phyloP scores from a whole-genome alignment of 2,797 vertebrate species.

The Astyanax mexicanus region DNA sequence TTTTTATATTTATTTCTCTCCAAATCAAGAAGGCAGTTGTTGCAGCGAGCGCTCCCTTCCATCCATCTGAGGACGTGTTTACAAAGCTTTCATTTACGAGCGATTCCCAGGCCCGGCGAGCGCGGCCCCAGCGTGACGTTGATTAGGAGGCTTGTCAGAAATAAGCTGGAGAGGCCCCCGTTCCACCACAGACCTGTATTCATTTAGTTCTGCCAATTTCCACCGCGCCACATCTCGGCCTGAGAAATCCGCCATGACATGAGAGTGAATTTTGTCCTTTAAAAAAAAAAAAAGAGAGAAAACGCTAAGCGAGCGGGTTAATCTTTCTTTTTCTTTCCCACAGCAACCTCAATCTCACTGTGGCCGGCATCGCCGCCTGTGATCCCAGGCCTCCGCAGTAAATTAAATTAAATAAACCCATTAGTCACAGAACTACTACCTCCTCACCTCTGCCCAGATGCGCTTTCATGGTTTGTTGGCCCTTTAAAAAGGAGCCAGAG shows the following conservation, averaged over 20 bases:
- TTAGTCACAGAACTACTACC: constrained; percentile 78
- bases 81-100: constrained; percentile 78
- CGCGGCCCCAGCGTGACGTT: constrained; percentile 68
- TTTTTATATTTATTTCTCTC: constrained; percentile 12
- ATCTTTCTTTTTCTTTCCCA: constrained; percentile 77
- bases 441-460: constrained; percentile 77
- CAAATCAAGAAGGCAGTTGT: constrained; percentile 60
- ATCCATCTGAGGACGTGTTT: constrained; percentile 73
- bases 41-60: constrained; percentile 50
- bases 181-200: constrained; percentile 76
- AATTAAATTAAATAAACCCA: constrained; percentile 84
- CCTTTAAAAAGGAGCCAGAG: constrained; percentile 70
- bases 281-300: constrained; percentile 42
- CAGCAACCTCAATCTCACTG: constrained; percentile 74
- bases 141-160: constrained; percentile 75
- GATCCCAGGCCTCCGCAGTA: constrained; percentile 70
- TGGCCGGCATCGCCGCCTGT: constrained; percentile 70
- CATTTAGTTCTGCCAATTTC: constrained; percentile 80
- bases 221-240: constrained; percentile 67
- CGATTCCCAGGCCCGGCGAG: constrained; percentile 62
- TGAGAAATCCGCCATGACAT: constrained; percentile 75
- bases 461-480: constrained; percentile 77
- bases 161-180: constrained; percentile 69
- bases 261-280: constrained; percentile 71
- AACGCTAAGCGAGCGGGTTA: constrained; percentile 57